Conservation (phyloP, 2,888 invertebrate genomes). For the Hymenopus coronatus region DNA sequence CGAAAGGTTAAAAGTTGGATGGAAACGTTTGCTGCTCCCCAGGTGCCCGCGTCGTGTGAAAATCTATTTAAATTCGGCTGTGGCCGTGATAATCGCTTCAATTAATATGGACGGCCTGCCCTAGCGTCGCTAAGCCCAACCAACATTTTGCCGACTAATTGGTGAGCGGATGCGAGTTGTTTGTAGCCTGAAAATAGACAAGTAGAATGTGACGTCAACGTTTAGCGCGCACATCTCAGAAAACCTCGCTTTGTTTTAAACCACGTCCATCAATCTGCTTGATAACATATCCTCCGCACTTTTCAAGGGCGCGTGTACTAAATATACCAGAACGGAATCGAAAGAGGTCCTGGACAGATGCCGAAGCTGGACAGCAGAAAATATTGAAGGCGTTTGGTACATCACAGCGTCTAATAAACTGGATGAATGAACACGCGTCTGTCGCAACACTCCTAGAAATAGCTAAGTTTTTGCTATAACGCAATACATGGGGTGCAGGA, state of each 20-base stretch:
- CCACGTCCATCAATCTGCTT: not conserved
- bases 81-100: not conserved
- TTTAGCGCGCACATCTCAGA: too few species aligned
- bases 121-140: not conserved
- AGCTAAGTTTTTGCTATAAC: too few species aligned
- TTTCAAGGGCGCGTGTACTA: not conserved
- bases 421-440: too few species aligned
- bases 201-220: not conserved
- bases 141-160: not conserved
- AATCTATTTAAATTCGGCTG: not conserved
- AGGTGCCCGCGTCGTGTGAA: not conserved
- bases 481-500: too few species aligned
- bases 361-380: too few species aligned
- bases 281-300: not conserved
- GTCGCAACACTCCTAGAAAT: too few species aligned
- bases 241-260: not conserved
- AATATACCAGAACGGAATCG: not conserved
- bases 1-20: too few species aligned
- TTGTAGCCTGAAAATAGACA: not conserved
- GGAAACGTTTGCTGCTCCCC: too few species aligned
- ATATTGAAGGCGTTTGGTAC: too few species aligned
- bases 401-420: too few species aligned
- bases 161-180: not conserved
- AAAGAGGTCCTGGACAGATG: not conserved
- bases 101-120: not conserved